Percentiles rank a stretch among this genome's conserved stretches.
These are phyloP conservation scores for Prochilodus magdalenae DNA, from an alignment of 2,113 vertebrate species.

Conservation along the genomic window DNA sequence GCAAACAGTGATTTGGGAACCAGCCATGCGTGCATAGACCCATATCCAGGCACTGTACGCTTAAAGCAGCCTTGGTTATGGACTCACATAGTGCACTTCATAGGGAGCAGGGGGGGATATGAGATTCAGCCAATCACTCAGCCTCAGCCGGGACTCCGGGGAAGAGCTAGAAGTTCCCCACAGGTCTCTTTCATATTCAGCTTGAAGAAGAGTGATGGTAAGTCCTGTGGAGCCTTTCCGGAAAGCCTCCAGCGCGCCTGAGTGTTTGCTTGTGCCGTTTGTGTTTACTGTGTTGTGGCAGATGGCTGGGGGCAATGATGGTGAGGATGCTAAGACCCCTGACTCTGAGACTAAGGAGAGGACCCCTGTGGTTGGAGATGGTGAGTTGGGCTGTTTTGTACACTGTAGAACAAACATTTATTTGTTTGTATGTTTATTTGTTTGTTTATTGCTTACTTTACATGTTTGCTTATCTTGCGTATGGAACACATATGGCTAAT, in stretches of 20 bases:
- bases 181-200: background rate
- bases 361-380: constrained; percentile 62
- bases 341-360: constrained; percentile 58
- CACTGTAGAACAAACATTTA: no score
- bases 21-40: no score
- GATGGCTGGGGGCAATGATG: constrained; percentile 73
- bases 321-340: constrained; percentile 61
- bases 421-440: no score
- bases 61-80: background rate
- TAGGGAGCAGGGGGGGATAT: background rate
- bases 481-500: no score
- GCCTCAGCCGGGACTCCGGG: background rate
- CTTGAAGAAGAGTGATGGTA: no score
- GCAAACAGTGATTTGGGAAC: no score
- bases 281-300: constrained; percentile 62
- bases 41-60: background rate
- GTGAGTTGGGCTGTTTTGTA: constrained; percentile 61
- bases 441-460: no score
- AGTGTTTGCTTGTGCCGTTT: background rate
- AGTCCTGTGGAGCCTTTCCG: no score
- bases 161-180: background rate
- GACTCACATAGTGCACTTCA: background rate
- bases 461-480: no score
- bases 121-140: background rate
- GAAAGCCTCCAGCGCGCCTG: no score